Evolutionary conservation across 1,140 invertebrate species (phyloP).

Genomic region (Dinoponera quadriceps): DNA sequence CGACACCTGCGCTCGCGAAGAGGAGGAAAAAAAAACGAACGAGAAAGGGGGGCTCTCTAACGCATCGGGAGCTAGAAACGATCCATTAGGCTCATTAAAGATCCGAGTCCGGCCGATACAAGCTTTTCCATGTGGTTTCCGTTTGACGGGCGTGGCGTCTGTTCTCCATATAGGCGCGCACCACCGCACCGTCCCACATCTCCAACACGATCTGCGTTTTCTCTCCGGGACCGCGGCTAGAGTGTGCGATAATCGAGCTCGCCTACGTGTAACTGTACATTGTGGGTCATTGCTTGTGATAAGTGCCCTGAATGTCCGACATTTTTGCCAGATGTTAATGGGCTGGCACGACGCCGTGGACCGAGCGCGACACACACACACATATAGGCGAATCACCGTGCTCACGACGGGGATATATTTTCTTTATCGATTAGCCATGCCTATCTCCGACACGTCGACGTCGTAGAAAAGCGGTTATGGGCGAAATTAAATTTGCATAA

Average conservation of each 20-base stretch:
- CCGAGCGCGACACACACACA: neutral
- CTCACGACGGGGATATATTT: neutral
- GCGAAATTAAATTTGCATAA: conserved; percentile 58
- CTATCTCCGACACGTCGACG: conserved; percentile 36
- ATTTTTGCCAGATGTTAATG: conserved; percentile 57
- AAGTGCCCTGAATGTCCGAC: conserved; percentile 58
- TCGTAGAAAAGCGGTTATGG: conserved; percentile 40
- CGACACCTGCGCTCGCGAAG: neutral
- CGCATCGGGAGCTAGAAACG: neutral
- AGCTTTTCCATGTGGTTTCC: conserved; percentile 44
- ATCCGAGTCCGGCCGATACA: neutral
- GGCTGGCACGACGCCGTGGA: conserved; percentile 4
- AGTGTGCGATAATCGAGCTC: conserved; percentile 53
- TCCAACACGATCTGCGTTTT: conserved; percentile 58
- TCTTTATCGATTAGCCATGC: conserved; percentile 52
- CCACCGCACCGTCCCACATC: conserved; percentile 51
- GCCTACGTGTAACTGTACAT: conserved; percentile 61
- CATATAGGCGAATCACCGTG: neutral
- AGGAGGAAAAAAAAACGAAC: neutral
- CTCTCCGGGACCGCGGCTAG: conserved; percentile 36
- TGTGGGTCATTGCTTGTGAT: conserved; percentile 60
- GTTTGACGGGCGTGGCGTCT: conserved; percentile 54
- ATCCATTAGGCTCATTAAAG: conserved; percentile 42
- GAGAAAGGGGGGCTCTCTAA: neutral
- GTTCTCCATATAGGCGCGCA: conserved; percentile 41